Conservation (phyloP, 2,888 invertebrate genomes). For the Mythimna vitellina region DNA sequence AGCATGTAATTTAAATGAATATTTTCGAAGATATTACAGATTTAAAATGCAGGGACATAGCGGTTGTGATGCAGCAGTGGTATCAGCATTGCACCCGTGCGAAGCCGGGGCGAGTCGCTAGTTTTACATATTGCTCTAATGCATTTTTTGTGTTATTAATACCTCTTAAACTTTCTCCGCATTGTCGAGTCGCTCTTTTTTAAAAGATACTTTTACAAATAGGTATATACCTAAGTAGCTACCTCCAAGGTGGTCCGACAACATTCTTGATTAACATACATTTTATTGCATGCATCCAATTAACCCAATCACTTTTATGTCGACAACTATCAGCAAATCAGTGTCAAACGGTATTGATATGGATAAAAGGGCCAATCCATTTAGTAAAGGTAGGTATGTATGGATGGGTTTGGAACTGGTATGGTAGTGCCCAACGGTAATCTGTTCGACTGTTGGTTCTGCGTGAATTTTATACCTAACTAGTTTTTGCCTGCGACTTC, state of each 20-base stretch:
- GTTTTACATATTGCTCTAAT: too few relatives aligned
- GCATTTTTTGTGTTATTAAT: too few relatives aligned
- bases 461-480: not conserved
- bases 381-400: constrained; percentile 14
- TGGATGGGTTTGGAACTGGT: not conserved
- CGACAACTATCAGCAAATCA: constrained; percentile 7
- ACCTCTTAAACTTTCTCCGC: too few relatives aligned
- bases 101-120: too few relatives aligned
- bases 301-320: constrained; percentile 35
- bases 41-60: too few relatives aligned
- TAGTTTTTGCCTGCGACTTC: too few relatives aligned
- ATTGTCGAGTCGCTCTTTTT: not conserved
- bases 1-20: too few relatives aligned
- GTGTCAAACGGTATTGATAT: constrained; percentile 34
- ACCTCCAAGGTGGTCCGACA: constrained; percentile 41
- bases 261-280: constrained; percentile 40
- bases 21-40: too few relatives aligned
- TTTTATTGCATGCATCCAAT: constrained; percentile 54
- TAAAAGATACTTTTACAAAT: constrained; percentile 20
- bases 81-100: too few relatives aligned
- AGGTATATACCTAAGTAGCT: not conserved
- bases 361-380: constrained; percentile 48
- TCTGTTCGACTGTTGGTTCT: not conserved
- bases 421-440: constrained; percentile 9
- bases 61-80: too few relatives aligned